Base-by-base conservation (phyloP, 1,140 invertebrate species). In the Potamilus streckersoni region DNA sequence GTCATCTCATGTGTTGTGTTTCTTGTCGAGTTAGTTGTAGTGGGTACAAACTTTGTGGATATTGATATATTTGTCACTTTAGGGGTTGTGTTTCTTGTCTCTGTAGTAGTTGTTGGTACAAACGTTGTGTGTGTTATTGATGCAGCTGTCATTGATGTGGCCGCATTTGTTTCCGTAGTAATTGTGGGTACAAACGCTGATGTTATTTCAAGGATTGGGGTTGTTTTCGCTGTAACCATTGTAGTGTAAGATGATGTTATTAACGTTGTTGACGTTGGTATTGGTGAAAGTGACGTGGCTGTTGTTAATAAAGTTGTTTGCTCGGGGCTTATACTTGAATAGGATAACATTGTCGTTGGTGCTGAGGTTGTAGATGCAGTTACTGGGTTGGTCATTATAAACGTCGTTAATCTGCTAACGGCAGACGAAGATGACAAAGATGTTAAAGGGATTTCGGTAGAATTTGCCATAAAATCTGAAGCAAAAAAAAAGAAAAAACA, bases 61-160 rank as follows among this genome's bases (percentile, higher is more conserved):
- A 61, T 14, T 15, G 70, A 1, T n/a, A 61, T 71, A 19, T 59
- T 71, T 13, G 70, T 71, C 4, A 38, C 63, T 71, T 38, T 49
- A 14, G 58, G 14, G 19, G 61, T 19, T 5, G 70, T 71, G 13
- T 61, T 71, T 14, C 61, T 63, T n/a, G 70, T 38, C 49, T 31
- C 20, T 14, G 70, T 62, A 56, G 70, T 17, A 16, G 59, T 62
- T 12, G 70, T 71, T 3, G 17, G 17, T 61, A 23, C 17, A 61
- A 23, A 19, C 20, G 60, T 61, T 61, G 3, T 61, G 4, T 4
- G 31, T 2, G 60, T 61, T 61, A 23, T 61, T 61, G 3, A 13
- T 61, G 60, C 3, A 6, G 60, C 6, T 61, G 20, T 61, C 6
- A 13, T 19, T 19, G 60, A 4, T 19, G 60, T 23, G 6, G 60